Evolutionary conservation across 2,888 invertebrate species (phyloP), one percentile per base, ranked within the genome.

Genomic region (Cyrtodaria siliqua): DNA sequence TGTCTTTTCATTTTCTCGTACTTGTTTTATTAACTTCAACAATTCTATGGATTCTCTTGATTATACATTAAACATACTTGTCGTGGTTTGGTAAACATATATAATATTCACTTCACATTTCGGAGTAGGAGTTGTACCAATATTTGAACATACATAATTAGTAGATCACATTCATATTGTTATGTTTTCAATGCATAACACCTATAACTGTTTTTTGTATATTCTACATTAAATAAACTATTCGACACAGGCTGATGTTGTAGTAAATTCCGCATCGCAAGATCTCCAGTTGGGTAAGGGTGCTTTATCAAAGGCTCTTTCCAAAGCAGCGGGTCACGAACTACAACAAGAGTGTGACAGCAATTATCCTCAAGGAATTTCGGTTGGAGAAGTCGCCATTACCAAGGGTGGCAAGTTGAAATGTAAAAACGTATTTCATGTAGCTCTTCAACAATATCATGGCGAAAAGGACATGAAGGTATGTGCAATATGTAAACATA

Each of bases 181-280:
- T n/a, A n/a, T n/a, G n/a, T n/a, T n/a, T n/a, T n/a, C n/a, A n/a
- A n/a, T n/a, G n/a, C n/a, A n/a, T n/a, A n/a, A n/a, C n/a, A n/a
- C n/a, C n/a, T n/a, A n/a, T n/a, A n/a, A n/a, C n/a, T n/a, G 52
- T 23, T 24, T 52, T 12, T 24, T 24, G 40, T 40, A 40, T 40
- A 12, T 14, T 40, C 23, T 49, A 49, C 20, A 18, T 20, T 2
- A 49, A 1, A 8, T 12, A 40, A 40, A 12, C 40, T 26, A 50
- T 18, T 33, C 1, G 47, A 64, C 18, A n/a, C 69, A 91, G 90
- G 86, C 83, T 44, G 88, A 89, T 78, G 86, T 87, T 0, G 83
- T 91, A 26, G 88, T 91, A 6, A 90, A 90, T 70, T 85, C 89
- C 0, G 79, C 84, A n/a, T 80, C 79, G 1, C 57, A 80, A 23